Evolutionary conservation across 2,797 vertebrate genomes (phyloP).

Genomic region (Gila robusta): DNA sequence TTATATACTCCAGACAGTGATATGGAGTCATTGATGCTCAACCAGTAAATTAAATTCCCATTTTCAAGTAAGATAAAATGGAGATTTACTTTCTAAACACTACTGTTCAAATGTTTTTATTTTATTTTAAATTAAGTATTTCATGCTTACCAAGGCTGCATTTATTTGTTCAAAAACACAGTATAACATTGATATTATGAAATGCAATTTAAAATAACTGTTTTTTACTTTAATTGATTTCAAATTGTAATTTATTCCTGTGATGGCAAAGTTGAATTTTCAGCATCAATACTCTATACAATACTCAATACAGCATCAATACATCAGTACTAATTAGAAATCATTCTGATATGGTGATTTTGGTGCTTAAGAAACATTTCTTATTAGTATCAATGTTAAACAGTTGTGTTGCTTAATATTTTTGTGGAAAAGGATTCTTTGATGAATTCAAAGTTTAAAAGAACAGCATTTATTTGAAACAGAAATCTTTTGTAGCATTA

Average conservation of each 20-base stretch:
- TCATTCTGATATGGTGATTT: too few species aligned
- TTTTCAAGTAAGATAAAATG: not conserved
- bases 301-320: too few species aligned
- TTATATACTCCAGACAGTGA: slow-evolving; percentile 17
- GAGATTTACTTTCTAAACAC: not conserved
- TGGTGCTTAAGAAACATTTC: not conserved
- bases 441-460: not conserved
- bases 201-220: too few species aligned
- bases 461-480: not conserved
- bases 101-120: not conserved
- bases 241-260: too few species aligned
- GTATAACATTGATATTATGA: not conserved
- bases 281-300: too few species aligned
- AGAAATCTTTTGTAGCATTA: not conserved
- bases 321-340: too few species aligned
- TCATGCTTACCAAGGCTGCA: not conserved
- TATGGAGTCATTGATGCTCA: slow-evolving; percentile 9
- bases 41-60: not conserved
- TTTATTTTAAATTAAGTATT: too few species aligned
- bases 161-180: not conserved
- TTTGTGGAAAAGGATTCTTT: not conserved
- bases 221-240: too few species aligned
- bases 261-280: too few species aligned
- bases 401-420: too few species aligned
- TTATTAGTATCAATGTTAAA: not conserved